Percentiles rank a stretch among this genome's conserved stretches.
These are phyloP conservation scores for Macrotis lagotis DNA, from an alignment of 2,113 vertebrate species.

Conservation along the genomic window DNA sequence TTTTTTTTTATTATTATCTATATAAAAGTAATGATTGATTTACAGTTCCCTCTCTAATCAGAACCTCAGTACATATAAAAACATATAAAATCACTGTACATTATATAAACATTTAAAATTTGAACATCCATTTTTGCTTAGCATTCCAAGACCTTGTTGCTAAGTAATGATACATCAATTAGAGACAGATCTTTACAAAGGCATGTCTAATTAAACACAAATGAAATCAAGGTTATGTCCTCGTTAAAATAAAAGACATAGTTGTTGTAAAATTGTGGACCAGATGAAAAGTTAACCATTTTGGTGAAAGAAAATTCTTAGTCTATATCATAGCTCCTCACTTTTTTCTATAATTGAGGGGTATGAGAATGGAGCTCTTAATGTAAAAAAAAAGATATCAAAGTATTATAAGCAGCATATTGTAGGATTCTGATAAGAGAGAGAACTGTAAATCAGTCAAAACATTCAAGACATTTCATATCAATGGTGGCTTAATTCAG, in stretches of 20 bases:
- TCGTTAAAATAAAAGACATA: conserved; percentile 71
- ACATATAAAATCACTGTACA: conserved; percentile 99
- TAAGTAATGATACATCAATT: conserved; percentile 75
- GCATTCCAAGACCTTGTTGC: conserved; percentile 93
- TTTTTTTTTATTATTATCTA: neutral
- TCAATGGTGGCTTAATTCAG: conserved; percentile 66
- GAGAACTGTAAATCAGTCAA: too few species aligned
- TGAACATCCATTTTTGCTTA: conserved; percentile 87
- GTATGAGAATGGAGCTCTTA: too few species aligned
- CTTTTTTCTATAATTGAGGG: conserved; percentile 60
- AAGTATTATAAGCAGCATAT: too few species aligned
- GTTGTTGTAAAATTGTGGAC: conserved; percentile 60
- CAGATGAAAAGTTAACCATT: conserved; percentile 62
- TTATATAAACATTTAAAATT: conserved; percentile 99
- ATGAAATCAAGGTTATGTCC: conserved; percentile 77
- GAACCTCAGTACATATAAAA: conserved; percentile 94
- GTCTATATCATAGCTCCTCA: conserved; percentile 59
- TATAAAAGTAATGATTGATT: neutral
- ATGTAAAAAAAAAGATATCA: too few species aligned
- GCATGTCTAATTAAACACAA: conserved; percentile 73
- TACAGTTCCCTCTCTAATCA: conserved; percentile 74
- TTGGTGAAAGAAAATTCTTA: conserved; percentile 68
- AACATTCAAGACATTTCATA: conserved; percentile 46
- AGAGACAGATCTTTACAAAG: conserved; percentile 67
- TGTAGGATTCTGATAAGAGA: too few species aligned